Conservation (phyloP, 2,888 invertebrate genomes). For the Mantis religiosa region DNA sequence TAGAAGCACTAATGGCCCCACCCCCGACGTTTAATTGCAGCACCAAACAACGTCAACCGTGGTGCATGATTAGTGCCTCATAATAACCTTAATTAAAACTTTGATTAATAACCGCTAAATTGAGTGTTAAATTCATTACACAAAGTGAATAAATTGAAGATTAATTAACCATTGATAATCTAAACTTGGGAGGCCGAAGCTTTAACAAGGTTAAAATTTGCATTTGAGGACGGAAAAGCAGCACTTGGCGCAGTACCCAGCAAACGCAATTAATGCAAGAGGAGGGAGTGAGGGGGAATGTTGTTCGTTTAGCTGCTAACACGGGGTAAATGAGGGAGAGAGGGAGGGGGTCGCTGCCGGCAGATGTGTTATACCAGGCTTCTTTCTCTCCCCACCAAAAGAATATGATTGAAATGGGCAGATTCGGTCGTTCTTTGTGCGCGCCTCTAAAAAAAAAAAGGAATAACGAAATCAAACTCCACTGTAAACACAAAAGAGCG, state of each 20-base stretch:
- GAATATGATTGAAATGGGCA: not conserved
- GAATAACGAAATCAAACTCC: not conserved
- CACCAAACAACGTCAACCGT: conserved; percentile 29
- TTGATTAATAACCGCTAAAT: conserved; percentile 57
- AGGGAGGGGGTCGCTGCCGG: not conserved
- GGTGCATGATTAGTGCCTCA: conserved; percentile 35
- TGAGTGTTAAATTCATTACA: conserved; percentile 50
- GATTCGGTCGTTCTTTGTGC: not conserved
- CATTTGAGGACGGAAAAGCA: conserved; percentile 50
- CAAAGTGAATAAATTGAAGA: conserved; percentile 52
- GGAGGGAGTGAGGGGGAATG: conserved; percentile 32
- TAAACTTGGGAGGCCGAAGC: conserved; percentile 48
- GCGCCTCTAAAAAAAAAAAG: not conserved
- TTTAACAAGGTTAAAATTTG: conserved; percentile 53
- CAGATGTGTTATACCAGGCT: not conserved
- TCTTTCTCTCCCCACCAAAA: not conserved
- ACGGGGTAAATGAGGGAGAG: conserved; percentile 27
- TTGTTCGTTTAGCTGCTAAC: conserved; percentile 31
- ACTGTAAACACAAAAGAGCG: not conserved
- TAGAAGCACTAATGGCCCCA: conserved; percentile 6
- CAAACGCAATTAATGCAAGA: conserved; percentile 33
- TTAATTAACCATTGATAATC: conserved; percentile 53
- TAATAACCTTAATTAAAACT: conserved; percentile 50
- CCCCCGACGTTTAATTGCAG: conserved; percentile 25
- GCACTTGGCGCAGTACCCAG: conserved; percentile 29